Percentiles rank a stretch among this genome's conserved stretches.
Evolutionary conservation across 1,140 invertebrate species (phyloP).

Genomic region (Zaprionus ornatus): DNA sequence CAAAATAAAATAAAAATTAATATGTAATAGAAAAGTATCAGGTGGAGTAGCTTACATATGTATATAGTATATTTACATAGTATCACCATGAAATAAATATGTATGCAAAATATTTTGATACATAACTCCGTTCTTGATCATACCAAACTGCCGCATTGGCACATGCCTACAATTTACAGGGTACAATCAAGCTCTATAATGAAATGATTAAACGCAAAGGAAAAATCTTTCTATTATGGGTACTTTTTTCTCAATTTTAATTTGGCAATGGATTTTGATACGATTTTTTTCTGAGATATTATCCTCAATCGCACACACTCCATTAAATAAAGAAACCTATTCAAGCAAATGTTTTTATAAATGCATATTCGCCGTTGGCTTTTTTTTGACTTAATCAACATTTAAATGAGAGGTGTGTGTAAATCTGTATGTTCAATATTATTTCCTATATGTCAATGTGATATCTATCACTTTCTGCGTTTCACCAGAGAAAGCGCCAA

Average conservation of each 20-base stretch:
- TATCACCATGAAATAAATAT: neutral
- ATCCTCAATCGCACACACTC: neutral
- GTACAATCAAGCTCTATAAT: constrained; percentile 8
- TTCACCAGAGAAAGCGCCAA: constrained; percentile 3
- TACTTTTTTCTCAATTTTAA: constrained; percentile 11
- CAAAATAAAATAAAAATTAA: neutral
- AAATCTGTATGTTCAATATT: neutral
- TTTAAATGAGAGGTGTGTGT: neutral
- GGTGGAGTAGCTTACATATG: too few relatives aligned
- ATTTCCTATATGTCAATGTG: neutral
- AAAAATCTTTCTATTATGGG: constrained; percentile 7
- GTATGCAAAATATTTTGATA: neutral
- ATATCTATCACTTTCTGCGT: neutral
- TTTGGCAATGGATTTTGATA: constrained; percentile 5
- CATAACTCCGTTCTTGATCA: too few relatives aligned
- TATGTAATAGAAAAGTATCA: too few relatives aligned
- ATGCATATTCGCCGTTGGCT: neutral
- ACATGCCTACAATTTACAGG: neutral
- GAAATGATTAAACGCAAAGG: constrained; percentile 25
- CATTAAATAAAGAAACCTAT: neutral
- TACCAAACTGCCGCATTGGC: neutral
- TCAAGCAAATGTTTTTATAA: neutral
- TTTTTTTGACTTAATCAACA: neutral
- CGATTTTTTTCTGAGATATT: neutral
- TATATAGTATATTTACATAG: too few relatives aligned